Evolutionary conservation across 1,140 invertebrate genomes (phyloP).

Genomic region (Phenacoccus solenopsis): DNA sequence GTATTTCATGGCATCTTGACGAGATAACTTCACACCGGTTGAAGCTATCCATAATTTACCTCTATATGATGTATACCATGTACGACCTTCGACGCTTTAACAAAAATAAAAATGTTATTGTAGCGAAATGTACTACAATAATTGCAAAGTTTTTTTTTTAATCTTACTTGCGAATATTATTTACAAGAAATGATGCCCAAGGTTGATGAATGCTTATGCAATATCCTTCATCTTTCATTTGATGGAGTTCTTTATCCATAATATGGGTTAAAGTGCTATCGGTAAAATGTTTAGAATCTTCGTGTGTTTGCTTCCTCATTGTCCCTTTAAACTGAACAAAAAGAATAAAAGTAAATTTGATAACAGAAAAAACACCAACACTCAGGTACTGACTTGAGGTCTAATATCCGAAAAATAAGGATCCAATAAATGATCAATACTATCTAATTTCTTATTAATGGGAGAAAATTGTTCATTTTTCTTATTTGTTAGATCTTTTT

Average conservation of each 20-base stretch:
- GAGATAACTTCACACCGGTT: constrained; percentile 55
- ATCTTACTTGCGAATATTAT: constrained; percentile 78
- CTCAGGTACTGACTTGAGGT: background rate
- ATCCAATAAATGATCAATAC: background rate
- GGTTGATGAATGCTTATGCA: constrained; percentile 95
- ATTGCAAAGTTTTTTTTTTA: no score
- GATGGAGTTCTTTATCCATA: constrained; percentile 60
- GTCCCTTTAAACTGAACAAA: background rate
- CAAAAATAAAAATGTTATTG: constrained; percentile 17
- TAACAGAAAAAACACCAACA: background rate
- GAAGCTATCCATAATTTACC: constrained; percentile 91
- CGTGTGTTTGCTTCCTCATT: background rate
- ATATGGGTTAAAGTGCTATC: background rate
- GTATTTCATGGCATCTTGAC: constrained; percentile 53
- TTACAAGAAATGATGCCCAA: constrained; percentile 79
- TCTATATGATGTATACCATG: constrained; percentile 82
- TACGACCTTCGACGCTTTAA: constrained; percentile 78
- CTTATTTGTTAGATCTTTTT: constrained; percentile 16
- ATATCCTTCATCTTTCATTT: constrained; percentile 76
- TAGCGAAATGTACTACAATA: no score
- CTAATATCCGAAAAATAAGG: background rate
- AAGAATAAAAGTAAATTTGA: background rate
- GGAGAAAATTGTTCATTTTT: background rate
- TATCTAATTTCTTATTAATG: background rate
- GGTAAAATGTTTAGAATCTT: background rate